A percentile compares a stretch with the other conserved stretches of the same genome.
phyloP scores from a whole-genome alignment of 2,888 invertebrate species.

The Omphaloscelis lunosa region DNA sequence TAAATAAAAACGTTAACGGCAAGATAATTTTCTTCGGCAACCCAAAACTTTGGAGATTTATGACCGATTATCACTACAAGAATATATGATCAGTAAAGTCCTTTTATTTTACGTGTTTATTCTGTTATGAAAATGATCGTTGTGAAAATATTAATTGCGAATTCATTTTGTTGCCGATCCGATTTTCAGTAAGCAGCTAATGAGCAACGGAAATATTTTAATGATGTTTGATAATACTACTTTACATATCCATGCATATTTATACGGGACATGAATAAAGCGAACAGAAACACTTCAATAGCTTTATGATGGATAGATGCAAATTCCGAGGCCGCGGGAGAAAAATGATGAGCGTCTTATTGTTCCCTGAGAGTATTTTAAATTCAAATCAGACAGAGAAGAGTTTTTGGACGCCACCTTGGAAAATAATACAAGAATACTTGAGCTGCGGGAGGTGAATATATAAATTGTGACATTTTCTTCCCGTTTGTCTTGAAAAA shows the following conservation, averaged over 20 bases:
- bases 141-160: conserved; percentile 12
- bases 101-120: conserved; percentile 72
- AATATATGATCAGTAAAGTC: conserved; percentile 75
- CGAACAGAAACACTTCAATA: conserved; percentile 70
- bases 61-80: conserved; percentile 72
- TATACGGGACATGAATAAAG: conserved; percentile 52
- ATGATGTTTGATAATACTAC: conserved; percentile 9
- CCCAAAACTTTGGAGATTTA: conserved; percentile 77
- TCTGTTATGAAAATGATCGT: conserved; percentile 50
- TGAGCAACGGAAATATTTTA: conserved; percentile 28
- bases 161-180: conserved; percentile 55
- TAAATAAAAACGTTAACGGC: conserved; percentile 79
- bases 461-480: conserved; percentile 35
- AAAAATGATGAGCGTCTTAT: conserved; percentile 78
- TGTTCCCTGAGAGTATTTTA: conserved; percentile 80
- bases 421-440: conserved; percentile 70
- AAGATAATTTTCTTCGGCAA: conserved; percentile 76
- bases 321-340: conserved; percentile 69
- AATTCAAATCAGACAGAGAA: conserved; percentile 80
- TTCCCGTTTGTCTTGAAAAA: conserved; percentile 6
- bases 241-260: conserved; percentile 38
- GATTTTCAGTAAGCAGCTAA: conserved; percentile 21
- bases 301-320: conserved; percentile 75
- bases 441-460: conserved; percentile 53
- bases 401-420: conserved; percentile 74